phyloP scores from a whole-genome alignment of 2,797 vertebrate species.

The Heterohyrax brucei region DNA sequence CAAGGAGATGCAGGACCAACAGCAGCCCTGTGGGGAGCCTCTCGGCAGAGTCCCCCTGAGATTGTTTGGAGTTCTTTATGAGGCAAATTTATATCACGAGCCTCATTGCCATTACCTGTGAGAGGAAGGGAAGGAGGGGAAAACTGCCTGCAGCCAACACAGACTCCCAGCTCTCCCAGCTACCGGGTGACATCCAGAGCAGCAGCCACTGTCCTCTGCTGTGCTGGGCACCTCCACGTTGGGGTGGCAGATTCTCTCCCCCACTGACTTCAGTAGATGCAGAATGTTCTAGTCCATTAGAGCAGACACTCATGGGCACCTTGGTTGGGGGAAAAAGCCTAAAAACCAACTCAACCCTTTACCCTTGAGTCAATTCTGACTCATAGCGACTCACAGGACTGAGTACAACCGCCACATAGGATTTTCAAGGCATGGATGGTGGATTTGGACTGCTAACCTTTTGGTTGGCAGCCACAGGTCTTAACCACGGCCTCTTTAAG shows the following conservation, averaged over 20 bases:
- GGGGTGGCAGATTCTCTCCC: background rate
- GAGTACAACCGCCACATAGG: no score
- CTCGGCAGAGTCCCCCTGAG: background rate
- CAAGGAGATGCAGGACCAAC: background rate
- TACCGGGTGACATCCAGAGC: background rate
- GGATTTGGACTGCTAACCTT: no score
- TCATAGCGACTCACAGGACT: no score
- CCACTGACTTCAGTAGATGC: background rate
- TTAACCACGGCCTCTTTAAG: no score
- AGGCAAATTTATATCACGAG: constrained; percentile 17
- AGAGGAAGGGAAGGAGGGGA: background rate
- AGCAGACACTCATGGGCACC: background rate
- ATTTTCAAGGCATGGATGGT: no score
- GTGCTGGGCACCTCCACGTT: background rate
- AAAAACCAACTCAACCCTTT: no score
- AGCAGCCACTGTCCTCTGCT: background rate
- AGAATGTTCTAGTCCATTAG: background rate
- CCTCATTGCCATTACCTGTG: background rate
- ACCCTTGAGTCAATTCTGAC: no score
- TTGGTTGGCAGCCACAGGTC: no score
- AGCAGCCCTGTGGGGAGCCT: background rate
- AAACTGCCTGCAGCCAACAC: background rate
- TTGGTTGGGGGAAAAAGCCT: background rate
- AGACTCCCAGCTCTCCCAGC: fast-evolving
- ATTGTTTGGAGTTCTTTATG: constrained; percentile 26